Base-by-base conservation (phyloP, 2,888 invertebrate genomes). In the Conchocele bisecta region DNA sequence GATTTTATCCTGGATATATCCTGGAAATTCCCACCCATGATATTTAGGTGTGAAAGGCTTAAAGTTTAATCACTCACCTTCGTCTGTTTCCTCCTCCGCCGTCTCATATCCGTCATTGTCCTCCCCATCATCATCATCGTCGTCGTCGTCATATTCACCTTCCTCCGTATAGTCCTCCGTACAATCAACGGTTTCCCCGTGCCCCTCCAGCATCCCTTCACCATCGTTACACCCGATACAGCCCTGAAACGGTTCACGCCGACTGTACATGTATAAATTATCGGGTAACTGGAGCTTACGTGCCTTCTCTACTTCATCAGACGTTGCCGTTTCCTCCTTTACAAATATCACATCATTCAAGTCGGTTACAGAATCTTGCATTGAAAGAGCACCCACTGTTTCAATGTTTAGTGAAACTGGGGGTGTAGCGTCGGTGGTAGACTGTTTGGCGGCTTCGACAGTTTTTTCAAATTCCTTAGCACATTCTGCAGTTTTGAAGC, bases 401-500 rank as follows among this genome's bases (percentile, higher is more conserved):
- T 67, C 64, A 20, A 65, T 31, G 13, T 29, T 20, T 26, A 4
- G 5, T n/a, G n/a, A n/a, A 22, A 39, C 24, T 15, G 11, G 58
- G 4, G 33, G 24, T 29, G 31, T 17, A 15, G 60, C 33, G 33
- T n/a, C 3, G n/a, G n/a, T n/a, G n/a, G n/a, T n/a, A n/a, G n/a
- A n/a, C n/a, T n/a, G 89, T 81, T 93, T 90, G 0, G 95, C 95
- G 60, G 93, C 92, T 46, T 95, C 94, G 33, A 97, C 92, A 0
- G 94, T 94, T 35, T 92, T 91, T 89, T 95, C 95, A 89, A 98
- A 98, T 24, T 94, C 93, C 31, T 92, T 86, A 0, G 97, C 96
- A 35, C 96, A 93, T 50, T 96, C 95, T 17, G 94, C 92, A 26
- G 93, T 95, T 89, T 96, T 96, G 89, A 98, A 97, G 71, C 96